Percentiles rank a stretch among this genome's conserved stretches.
phyloP scores from a whole-genome alignment of 2,888 invertebrate genomes.

The Anarsia innoxiella region DNA sequence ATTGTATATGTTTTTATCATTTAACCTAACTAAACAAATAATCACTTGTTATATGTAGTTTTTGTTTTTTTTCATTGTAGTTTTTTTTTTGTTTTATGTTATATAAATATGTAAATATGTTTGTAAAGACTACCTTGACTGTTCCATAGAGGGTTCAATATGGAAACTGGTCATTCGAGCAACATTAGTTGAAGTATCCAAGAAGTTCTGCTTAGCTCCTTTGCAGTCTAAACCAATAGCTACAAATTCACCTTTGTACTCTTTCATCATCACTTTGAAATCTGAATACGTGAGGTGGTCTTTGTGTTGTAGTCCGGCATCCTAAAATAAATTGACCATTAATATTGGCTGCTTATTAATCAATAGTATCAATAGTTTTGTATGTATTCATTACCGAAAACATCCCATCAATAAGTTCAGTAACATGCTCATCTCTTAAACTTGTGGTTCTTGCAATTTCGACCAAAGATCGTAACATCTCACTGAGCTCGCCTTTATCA shows the following conservation, averaged over 20 bases:
- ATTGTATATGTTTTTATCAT: too few species aligned
- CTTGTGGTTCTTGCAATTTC: conserved; percentile 95
- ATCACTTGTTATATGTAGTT: too few species aligned
- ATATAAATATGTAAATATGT: too few species aligned
- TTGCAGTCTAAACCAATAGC: conserved; percentile 96
- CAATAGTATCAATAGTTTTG: too few species aligned
- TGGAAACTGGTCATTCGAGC: conserved; percentile 97
- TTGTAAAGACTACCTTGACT: conserved; percentile 74
- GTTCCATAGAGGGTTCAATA: conserved; percentile 86
- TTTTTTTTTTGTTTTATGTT: too few species aligned
- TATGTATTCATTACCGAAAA: conserved; percentile 78
- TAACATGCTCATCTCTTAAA: conserved; percentile 91
- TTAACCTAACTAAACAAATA: too few species aligned
- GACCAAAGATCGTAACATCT: conserved; percentile 93
- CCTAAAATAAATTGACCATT: conserved; percentile 56
- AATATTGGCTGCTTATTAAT: too few species aligned
- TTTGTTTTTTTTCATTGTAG: too few species aligned
- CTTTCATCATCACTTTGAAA: conserved; percentile 97
- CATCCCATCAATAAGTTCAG: conserved; percentile 95
- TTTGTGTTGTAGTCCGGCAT: conserved; percentile 92
- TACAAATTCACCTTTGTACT: conserved; percentile 96
- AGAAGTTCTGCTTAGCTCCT: conserved; percentile 95
- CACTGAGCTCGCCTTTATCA: conserved; percentile 93
- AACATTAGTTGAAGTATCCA: conserved; percentile 95
- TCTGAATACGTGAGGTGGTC: conserved; percentile 93